Conservation (phyloP, 1,140 invertebrate genomes). For the Aphaenogaster ashmeadi region DNA sequence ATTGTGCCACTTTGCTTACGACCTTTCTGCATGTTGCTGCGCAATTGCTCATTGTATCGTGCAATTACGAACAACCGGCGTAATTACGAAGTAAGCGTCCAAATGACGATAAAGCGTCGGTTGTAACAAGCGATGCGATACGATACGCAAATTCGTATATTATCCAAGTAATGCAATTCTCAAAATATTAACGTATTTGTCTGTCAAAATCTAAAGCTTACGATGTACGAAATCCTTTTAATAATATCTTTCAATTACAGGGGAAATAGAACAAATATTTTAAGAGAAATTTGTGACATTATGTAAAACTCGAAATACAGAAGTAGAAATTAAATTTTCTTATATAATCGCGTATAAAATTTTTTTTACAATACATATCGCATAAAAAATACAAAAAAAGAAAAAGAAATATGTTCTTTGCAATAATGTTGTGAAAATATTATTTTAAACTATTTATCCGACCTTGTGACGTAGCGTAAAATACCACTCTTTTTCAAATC, state of each 20-base stretch:
- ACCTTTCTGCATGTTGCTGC: conserved; percentile 1
- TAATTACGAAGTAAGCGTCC: conserved; percentile 7
- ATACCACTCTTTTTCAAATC: neutral
- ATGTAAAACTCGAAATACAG: neutral
- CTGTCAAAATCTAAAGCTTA: neutral
- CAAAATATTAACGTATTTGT: neutral
- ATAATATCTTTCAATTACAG: too few relatives aligned
- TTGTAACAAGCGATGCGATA: conserved; percentile 11
- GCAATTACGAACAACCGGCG: conserved; percentile 22
- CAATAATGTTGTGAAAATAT: neutral
- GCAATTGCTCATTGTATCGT: conserved; percentile 40
- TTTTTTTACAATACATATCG: neutral
- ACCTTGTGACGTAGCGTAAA: neutral
- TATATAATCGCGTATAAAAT: neutral
- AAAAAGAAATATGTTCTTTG: neutral
- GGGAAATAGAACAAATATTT: neutral
- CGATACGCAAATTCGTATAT: conserved; percentile 7
- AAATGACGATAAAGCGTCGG: conserved; percentile 21
- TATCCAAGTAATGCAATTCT: neutral
- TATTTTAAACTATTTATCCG: neutral
- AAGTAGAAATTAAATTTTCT: neutral
- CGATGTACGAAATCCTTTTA: neutral
- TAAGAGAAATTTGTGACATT: neutral
- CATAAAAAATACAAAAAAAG: neutral
- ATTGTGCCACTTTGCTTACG: conserved; percentile 39